Evolutionary conservation across 2,797 vertebrate species (phyloP), one percentile per base, ranked within the genome.

Genomic region (Acanthurus leucopareius): DNA sequence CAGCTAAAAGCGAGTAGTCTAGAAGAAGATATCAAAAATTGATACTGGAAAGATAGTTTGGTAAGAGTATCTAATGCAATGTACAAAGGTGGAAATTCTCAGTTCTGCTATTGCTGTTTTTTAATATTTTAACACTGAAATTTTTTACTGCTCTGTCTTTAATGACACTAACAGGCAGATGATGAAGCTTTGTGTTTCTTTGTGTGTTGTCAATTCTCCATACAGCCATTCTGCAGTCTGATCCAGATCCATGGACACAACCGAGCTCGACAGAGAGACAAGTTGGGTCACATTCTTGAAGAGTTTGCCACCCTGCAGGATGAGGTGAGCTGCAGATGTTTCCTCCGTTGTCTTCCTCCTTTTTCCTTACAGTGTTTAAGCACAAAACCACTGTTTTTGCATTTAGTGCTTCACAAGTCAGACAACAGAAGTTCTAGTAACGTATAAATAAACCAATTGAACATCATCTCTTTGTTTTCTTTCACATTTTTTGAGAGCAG

Each of bases 191-290:
- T 64, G 20, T 67, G 53, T 49, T 52, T 38, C 40, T 75, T 3
- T 62, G 6, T 17, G 17, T 57, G 17, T 60, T 57, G 17, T 75
- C 22, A 3, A 59, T 69, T 84, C 10, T 62, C 52, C 72, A 25
- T 92, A 1, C 89, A 99, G 98, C 98, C 98, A 0, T 99, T 99
- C 88, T 99, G 98, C 91, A 99, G 97, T 92, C 95, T 99, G 53
- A 97, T 99, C 92, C 98, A 99, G 94, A 99, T 99, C 91, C 98
- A 99, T 15, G 98, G 98, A 79, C 98, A 99, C 93, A 99, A 99
- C 78, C 94, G 98, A 85, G 98, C 98, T 71, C 97, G 98, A 2
- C 98, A 99, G 90, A 96, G 98, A 94, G 98, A 99, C 93, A 99
- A 99, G 80, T 95, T 99, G 45, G 98, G 98, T 53, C 98, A 99